Evolutionary conservation across 2,888 invertebrate species (phyloP).

Genomic region (Cistogaster globosa): DNA sequence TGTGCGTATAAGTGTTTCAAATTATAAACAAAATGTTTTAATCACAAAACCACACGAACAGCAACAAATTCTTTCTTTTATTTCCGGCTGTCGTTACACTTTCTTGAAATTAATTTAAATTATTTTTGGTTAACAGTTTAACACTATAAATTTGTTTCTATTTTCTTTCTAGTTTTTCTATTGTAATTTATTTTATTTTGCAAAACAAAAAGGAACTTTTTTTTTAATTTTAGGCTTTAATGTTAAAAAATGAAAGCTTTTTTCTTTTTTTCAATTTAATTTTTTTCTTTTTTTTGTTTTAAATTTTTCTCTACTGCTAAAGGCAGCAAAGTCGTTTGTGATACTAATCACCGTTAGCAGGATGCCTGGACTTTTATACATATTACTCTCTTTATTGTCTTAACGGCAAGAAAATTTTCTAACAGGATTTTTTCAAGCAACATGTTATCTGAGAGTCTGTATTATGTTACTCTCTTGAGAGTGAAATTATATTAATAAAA

Average conservation of each 20-base stretch:
- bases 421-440: constrained; percentile 15
- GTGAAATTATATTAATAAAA: constrained; percentile 63
- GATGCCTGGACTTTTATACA: constrained; percentile 76
- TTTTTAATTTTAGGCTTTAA: constrained; percentile 12
- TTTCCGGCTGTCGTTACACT: constrained; percentile 25
- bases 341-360: constrained; percentile 75
- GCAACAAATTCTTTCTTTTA: not conserved
- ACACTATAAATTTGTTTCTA: constrained; percentile 3
- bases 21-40: constrained; percentile 21
- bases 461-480: constrained; percentile 72
- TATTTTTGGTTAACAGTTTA: constrained; percentile 6
- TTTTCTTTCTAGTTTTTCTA: not conserved
- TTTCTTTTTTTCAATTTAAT: constrained; percentile 8
- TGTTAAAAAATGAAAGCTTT: constrained; percentile 28
- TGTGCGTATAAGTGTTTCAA: not conserved
- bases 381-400: constrained; percentile 57
- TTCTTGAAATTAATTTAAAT: not conserved
- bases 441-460: constrained; percentile 40
- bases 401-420: not conserved
- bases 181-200: constrained; percentile 20
- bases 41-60: constrained; percentile 4
- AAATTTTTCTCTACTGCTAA: constrained; percentile 72
- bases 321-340: constrained; percentile 68
- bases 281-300: constrained; percentile 10
- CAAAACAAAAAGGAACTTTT: constrained; percentile 35